Evolutionary conservation across 2,797 vertebrate genomes (phyloP).

Genomic region (Smutsia gigantea): DNA sequence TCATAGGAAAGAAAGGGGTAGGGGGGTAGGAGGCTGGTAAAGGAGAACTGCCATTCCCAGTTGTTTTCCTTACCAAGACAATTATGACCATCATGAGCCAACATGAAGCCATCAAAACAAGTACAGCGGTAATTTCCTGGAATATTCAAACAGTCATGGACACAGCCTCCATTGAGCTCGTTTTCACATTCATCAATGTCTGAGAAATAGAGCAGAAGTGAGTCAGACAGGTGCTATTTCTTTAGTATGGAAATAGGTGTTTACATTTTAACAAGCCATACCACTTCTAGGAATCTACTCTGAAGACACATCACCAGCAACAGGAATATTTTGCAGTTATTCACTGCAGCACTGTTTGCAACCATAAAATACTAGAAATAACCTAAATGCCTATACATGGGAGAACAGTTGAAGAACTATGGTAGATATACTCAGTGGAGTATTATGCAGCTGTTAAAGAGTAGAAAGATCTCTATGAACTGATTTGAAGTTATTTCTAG

Average conservation of each 20-base stretch:
- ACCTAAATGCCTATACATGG: not conserved
- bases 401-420: not conserved
- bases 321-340: not conserved
- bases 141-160: slow-evolving; percentile 98
- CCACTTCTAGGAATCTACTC: not conserved
- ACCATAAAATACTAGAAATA: slow-evolving; percentile 21
- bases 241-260: slow-evolving; percentile 56
- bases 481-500: slow-evolving; percentile 38
- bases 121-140: slow-evolving; percentile 98
- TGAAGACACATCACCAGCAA: not conserved
- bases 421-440: not conserved
- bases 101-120: slow-evolving; percentile 97
- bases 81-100: slow-evolving; percentile 98
- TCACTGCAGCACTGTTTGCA: not conserved
- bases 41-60: not conserved
- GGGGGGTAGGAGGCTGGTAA: not conserved
- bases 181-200: slow-evolving; percentile 97
- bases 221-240: slow-evolving; percentile 77
- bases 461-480: not conserved
- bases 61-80: slow-evolving; percentile 92
- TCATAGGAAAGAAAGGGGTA: slow-evolving; percentile 37
- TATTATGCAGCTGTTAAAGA: not conserved
- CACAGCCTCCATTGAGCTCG: slow-evolving; percentile 96
- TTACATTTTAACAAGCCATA: not conserved
- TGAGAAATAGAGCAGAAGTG: slow-evolving; percentile 86